Evolutionary conservation across 2,113 vertebrate genomes (phyloP).

Genomic region (Rhinichthys klamathensis): DNA sequence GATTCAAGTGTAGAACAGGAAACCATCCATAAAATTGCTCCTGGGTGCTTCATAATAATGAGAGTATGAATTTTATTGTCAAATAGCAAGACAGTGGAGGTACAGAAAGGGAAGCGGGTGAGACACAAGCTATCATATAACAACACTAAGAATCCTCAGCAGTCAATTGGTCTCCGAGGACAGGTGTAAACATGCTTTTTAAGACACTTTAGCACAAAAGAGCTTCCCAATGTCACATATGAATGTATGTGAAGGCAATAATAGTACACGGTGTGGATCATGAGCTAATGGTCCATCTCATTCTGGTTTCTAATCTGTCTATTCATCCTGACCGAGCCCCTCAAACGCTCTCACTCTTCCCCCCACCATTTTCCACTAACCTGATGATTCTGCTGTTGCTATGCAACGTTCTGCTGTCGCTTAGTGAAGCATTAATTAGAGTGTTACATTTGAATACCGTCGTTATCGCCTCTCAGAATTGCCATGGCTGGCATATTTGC

Average conservation of each 20-base stretch:
- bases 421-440: slow-evolving; percentile 59
- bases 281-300: slow-evolving; percentile 32
- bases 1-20: neutral
- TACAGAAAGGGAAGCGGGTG: neutral
- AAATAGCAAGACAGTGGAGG: neutral
- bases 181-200: neutral
- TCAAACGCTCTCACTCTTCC: slow-evolving; percentile 5
- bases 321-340: slow-evolving; percentile 32
- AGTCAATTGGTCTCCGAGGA: slow-evolving; percentile 2
- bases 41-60: neutral
- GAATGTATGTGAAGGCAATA: slow-evolving; percentile 1
- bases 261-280: neutral
- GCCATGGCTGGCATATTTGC: slow-evolving; percentile 40
- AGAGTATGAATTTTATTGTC: neutral
- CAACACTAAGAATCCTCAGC: neutral
- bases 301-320: slow-evolving; percentile 38
- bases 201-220: neutral
- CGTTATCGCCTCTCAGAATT: slow-evolving; percentile 45
- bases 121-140: neutral
- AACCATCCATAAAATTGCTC: neutral
- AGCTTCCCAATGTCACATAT: slow-evolving; percentile 7
- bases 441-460: slow-evolving; percentile 51
- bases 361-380: slow-evolving; percentile 40
- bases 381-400: slow-evolving; percentile 55
- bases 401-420: slow-evolving; percentile 54